Evolutionary conservation across 53 echinoderm and acorn worm species (phyloP).

Genomic region (Astropecten irregularis): DNA sequence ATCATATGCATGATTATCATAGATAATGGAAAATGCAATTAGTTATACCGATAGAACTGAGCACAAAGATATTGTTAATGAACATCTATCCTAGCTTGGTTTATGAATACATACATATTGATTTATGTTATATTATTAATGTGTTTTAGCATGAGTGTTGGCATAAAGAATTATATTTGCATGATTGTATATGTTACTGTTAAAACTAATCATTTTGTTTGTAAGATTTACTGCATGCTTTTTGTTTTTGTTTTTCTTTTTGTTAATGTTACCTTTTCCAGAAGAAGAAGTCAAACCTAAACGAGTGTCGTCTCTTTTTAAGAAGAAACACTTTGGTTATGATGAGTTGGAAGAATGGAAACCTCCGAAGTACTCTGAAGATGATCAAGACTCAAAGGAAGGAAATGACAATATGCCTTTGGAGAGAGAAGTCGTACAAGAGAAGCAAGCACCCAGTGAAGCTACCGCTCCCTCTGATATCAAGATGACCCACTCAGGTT

Average conservation of each 20-base stretch:
- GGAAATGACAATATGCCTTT: neutral
- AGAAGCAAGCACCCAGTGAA: neutral
- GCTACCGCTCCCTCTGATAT: neutral
- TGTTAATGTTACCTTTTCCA: slow-evolving; percentile 17
- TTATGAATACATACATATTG: neutral
- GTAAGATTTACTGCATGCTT: slow-evolving; percentile 49
- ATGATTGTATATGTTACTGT: neutral
- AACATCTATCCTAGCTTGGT: too few relatives aligned
- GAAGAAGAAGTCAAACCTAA: slow-evolving; percentile 45
- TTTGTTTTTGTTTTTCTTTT: slow-evolving; percentile 37
- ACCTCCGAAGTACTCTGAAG: slow-evolving; percentile 7
- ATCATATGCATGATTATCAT: too few relatives aligned
- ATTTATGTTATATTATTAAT: neutral
- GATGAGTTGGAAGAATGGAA: slow-evolving; percentile 49
- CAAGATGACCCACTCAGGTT: neutral
- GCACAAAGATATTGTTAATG: too few relatives aligned
- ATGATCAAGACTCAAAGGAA: neutral
- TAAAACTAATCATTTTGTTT: neutral
- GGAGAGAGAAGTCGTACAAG: neutral
- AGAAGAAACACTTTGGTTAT: slow-evolving; percentile 37
- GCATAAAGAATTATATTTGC: neutral
- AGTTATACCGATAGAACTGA: too few relatives aligned
- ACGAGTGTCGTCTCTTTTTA: slow-evolving; percentile 28
- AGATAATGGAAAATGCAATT: too few relatives aligned
- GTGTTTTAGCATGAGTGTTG: neutral